Evolutionary conservation across 2,113 vertebrate species (phyloP).

Genomic region (Sander vitreus): DNA sequence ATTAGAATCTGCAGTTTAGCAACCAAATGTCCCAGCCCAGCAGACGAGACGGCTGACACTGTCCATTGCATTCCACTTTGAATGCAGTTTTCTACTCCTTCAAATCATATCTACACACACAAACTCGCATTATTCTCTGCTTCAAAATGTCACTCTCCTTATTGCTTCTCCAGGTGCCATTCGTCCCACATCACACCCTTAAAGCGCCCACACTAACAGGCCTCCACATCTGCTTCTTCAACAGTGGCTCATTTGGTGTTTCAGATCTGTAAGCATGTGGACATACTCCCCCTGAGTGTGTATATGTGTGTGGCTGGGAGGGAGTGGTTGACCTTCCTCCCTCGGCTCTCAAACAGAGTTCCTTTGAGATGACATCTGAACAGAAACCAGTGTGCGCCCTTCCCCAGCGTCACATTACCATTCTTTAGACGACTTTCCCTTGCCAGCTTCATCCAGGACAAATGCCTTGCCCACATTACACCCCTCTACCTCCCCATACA

Average conservation of each 20-base stretch:
- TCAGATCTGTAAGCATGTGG: slow-evolving; percentile 57
- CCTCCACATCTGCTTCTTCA: slow-evolving; percentile 60
- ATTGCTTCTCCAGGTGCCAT: not conserved
- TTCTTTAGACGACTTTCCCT: slow-evolving; percentile 45
- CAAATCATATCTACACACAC: slow-evolving; percentile 6
- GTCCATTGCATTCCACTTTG: slow-evolving; percentile 30
- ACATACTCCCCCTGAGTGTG: slow-evolving; percentile 18
- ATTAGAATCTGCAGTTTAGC: slow-evolving; percentile 76
- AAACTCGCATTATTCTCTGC: not conserved
- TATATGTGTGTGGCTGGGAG: slow-evolving; percentile 24
- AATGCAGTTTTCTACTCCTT: not conserved
- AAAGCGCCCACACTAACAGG: slow-evolving; percentile 21
- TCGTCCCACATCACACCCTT: slow-evolving; percentile 38
- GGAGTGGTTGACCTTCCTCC: slow-evolving; percentile 66
- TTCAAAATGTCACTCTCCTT: slow-evolving; percentile 14
- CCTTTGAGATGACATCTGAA: slow-evolving; percentile 79
- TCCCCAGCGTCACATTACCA: slow-evolving; percentile 23
- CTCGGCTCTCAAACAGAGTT: slow-evolving; percentile 69
- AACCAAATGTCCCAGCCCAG: slow-evolving; percentile 69
- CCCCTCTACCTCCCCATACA: slow-evolving; percentile 36
- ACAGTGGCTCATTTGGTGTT: slow-evolving; percentile 54
- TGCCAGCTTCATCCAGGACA: slow-evolving; percentile 48
- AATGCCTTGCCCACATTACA: slow-evolving; percentile 33
- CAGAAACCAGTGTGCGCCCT: slow-evolving; percentile 71
- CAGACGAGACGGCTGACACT: slow-evolving; percentile 44